Percentiles rank a stretch among this genome's conserved stretches.
These are phyloP conservation scores for Trypoxylus dichotomus DNA, from an alignment of 1,140 invertebrate genomes.

Conservation along the genomic window DNA sequence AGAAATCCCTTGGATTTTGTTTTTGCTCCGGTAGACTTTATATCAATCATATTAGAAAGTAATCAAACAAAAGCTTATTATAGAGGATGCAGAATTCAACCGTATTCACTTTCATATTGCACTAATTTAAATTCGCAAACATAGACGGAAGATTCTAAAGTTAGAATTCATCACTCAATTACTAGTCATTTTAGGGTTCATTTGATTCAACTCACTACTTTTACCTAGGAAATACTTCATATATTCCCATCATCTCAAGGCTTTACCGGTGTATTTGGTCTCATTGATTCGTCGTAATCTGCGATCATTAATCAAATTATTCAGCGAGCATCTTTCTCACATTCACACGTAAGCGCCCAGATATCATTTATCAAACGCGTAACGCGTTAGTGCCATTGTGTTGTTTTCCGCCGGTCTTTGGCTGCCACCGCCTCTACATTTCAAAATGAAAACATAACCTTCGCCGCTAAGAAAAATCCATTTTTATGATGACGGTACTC, in stretches of 20 bases:
- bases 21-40: no score
- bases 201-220: no score
- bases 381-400: neutral
- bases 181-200: no score
- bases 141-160: no score
- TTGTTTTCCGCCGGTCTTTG: neutral
- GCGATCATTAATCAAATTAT: conserved; percentile 11
- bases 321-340: neutral
- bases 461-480: neutral
- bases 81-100: no score
- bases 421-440: neutral
- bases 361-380: conserved; percentile 10
- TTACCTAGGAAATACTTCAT: no score
- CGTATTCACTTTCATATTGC: no score
- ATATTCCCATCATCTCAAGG: neutral
- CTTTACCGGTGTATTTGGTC: neutral
- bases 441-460: conserved; percentile 1
- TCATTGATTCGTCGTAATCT: conserved; percentile 3
- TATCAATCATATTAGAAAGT: no score
- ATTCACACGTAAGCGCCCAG: neutral
- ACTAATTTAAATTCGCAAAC: no score
- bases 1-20: no score
- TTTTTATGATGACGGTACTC: neutral
- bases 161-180: no score
- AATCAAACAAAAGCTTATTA: no score